A percentile compares a stretch with the other conserved stretches of the same genome.
Conservation (phyloP, 1,140 invertebrate genomes). For the Phocides pigmalion region DNA sequence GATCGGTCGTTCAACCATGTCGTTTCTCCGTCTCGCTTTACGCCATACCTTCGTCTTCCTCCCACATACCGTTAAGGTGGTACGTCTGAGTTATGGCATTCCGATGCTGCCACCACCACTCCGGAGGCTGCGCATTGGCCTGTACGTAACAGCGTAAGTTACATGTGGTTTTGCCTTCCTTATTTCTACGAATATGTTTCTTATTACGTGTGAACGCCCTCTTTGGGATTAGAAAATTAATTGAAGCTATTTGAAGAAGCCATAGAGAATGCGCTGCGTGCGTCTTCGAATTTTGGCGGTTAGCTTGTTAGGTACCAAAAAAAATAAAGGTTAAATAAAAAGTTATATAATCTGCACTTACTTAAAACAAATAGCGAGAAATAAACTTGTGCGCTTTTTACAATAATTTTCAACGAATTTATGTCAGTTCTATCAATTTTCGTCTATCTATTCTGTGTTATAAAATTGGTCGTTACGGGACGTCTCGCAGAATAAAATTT, state of each 20-base stretch:
- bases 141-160: conserved; percentile 58
- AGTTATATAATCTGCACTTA: too few species aligned
- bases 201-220: conserved; percentile 62
- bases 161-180: conserved; percentile 69
- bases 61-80: conserved; percentile 77
- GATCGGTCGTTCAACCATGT: conserved; percentile 82
- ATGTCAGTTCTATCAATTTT: too few species aligned
- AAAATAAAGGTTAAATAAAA: too few species aligned
- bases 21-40: conserved; percentile 54
- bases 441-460: too few species aligned
- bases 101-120: conserved; percentile 74
- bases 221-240: conserved; percentile 59
- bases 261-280: conserved; percentile 9
- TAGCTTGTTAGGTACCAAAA: too few species aligned
- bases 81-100: conserved; percentile 80
- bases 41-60: conserved; percentile 57
- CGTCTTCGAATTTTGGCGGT: neutral
- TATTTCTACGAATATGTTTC: conserved; percentile 58
- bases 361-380: too few species aligned
- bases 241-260: conserved; percentile 39
- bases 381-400: too few species aligned
- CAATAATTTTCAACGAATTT: too few species aligned
- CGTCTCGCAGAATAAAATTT: too few species aligned
- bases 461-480: too few species aligned
- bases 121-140: conserved; percentile 67